phyloP scores from a whole-genome alignment of 2,797 vertebrate species.

The Chaenodraco wilsoni region DNA sequence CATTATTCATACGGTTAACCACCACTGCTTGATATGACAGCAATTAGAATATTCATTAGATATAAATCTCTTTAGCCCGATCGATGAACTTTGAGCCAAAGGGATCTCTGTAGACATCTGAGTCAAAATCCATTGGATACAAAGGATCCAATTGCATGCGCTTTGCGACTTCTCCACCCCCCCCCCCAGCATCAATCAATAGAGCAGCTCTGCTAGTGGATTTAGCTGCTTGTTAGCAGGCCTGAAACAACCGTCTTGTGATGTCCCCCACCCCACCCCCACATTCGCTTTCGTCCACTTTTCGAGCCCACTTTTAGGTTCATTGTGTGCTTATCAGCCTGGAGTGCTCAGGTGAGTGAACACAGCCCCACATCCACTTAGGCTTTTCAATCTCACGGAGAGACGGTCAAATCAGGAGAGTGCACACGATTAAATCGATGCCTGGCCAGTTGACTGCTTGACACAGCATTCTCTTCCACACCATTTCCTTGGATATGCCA shows the following conservation, averaged over 20 bases:
- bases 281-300: conserved; percentile 40
- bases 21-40: conserved; percentile 48
- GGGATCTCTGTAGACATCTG: conserved; percentile 65
- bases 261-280: neutral
- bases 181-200: conserved; percentile 62
- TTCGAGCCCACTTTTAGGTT: conserved; percentile 49
- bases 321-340: conserved; percentile 65
- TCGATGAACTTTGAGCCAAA: conserved; percentile 67
- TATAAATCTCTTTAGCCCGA: conserved; percentile 59
- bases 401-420: conserved; percentile 77
- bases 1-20: conserved; percentile 49
- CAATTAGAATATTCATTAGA: conserved; percentile 77
- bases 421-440: conserved; percentile 80
- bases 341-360: conserved; percentile 70
- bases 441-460: conserved; percentile 74
- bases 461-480: conserved; percentile 78
- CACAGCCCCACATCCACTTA: conserved; percentile 69
- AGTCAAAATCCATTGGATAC: conserved; percentile 72
- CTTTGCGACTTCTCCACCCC: conserved; percentile 61
- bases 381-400: conserved; percentile 76
- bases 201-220: conserved; percentile 59
- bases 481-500: conserved; percentile 69
- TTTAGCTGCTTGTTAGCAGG: conserved; percentile 75
- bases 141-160: conserved; percentile 74
- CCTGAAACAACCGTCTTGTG: conserved; percentile 68